Conservation (phyloP, 2,113 vertebrate species). For the Cacatua alba region DNA sequence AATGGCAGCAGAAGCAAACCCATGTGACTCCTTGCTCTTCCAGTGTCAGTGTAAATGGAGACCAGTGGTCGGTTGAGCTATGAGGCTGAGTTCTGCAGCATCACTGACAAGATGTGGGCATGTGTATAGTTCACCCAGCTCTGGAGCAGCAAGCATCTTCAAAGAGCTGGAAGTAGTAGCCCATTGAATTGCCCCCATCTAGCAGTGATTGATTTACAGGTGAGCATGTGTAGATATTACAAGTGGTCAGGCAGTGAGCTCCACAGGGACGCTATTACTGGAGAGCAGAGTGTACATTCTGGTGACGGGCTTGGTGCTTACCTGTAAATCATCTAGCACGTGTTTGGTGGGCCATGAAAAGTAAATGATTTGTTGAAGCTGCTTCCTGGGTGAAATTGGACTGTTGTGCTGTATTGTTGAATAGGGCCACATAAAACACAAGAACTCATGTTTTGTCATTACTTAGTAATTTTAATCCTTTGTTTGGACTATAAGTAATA, state of each 20-base stretch:
- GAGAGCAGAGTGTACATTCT: background rate
- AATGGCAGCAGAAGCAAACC: background rate
- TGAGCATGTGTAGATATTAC: background rate
- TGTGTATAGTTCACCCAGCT: accelerated
- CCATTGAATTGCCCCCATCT: accelerated
- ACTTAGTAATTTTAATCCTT: background rate
- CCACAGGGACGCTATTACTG: accelerated
- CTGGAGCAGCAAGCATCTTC: background rate
- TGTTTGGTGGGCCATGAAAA: background rate
- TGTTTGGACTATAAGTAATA: background rate
- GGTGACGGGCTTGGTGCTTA: background rate
- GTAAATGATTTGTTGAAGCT: background rate
- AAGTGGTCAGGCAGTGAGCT: background rate
- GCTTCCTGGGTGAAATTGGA: background rate
- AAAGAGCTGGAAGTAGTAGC: background rate
- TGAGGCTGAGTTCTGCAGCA: background rate
- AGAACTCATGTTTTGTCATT: background rate
- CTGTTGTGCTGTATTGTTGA: background rate
- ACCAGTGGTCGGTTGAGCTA: background rate
- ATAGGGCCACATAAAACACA: background rate
- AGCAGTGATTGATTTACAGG: background rate
- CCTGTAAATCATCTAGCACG: background rate
- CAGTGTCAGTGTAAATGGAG: accelerated
- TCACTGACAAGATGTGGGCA: accelerated
- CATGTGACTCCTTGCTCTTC: accelerated